Evolutionary conservation across 2,888 invertebrate genomes (phyloP).

Genomic region (Leptinotarsa rubiginosa): DNA sequence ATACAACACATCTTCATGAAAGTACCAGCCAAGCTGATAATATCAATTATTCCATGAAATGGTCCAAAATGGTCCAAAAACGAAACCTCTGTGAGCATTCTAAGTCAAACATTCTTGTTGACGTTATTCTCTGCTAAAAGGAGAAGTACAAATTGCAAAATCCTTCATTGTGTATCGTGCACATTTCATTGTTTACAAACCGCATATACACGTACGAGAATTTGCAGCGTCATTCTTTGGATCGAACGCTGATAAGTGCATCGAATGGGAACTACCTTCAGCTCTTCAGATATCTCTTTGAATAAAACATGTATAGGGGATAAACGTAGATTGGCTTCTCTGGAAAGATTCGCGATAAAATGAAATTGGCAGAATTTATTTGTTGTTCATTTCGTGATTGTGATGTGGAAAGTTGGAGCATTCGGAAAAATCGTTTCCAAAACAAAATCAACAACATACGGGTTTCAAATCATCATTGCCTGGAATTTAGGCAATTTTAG

Average conservation of each 20-base stretch:
- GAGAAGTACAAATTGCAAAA: background rate
- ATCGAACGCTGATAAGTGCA: conserved; percentile 3
- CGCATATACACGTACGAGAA: background rate
- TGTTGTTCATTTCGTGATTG: background rate
- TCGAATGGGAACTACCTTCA: background rate
- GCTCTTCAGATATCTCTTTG: conserved; percentile 3
- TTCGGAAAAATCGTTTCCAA: no score
- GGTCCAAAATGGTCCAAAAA: no score
- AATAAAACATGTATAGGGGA: conserved; percentile 4
- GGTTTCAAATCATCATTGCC: no score
- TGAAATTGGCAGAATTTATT: background rate
- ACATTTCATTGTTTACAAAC: background rate
- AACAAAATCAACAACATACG: no score
- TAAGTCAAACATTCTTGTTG: background rate
- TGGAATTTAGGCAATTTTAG: no score
- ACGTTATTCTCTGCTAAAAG: background rate
- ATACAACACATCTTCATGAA: no score
- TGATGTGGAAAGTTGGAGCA: background rate
- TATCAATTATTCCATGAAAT: no score
- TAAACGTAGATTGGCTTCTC: conserved; percentile 2
- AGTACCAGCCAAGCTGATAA: no score
- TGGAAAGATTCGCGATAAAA: background rate
- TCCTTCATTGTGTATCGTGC: background rate
- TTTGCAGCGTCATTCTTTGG: conserved; percentile 2
- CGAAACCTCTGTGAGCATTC: background rate